Conservation (phyloP, 2,888 invertebrate species). For the Fissipunctia ypsillon region DNA sequence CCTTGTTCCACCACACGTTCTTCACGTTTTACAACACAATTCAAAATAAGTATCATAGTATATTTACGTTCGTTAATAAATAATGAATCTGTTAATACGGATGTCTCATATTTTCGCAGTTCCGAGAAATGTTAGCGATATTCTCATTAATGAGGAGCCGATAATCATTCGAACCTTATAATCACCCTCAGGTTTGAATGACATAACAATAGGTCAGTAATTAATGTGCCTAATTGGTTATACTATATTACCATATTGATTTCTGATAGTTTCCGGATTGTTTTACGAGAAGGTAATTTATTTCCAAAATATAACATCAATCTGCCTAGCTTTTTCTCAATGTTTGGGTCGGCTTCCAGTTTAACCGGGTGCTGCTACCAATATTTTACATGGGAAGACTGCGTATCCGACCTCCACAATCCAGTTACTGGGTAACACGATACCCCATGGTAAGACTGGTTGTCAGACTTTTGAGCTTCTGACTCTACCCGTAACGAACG, state of each 20-base stretch:
- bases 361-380: background rate
- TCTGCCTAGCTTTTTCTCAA: background rate
- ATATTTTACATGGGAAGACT: background rate
- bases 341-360: background rate
- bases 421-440: background rate
- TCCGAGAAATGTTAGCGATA: background rate
- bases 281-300: background rate
- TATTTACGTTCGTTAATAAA: background rate
- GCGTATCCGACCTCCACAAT: background rate
- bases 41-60: background rate
- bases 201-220: background rate
- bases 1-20: background rate
- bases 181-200: background rate
- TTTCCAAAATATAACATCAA: background rate
- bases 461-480: background rate
- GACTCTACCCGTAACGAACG: background rate
- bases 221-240: background rate
- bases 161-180: too few relatives aligned
- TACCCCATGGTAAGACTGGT: background rate
- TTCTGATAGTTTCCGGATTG: background rate
- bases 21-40: background rate
- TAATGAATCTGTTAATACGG: slow-evolving; percentile 24
- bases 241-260: background rate
- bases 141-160: background rate
- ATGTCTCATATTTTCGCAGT: background rate